Conservation (phyloP, 92 coral and sea anemone species). For the Parazoanthus atlanticus region DNA sequence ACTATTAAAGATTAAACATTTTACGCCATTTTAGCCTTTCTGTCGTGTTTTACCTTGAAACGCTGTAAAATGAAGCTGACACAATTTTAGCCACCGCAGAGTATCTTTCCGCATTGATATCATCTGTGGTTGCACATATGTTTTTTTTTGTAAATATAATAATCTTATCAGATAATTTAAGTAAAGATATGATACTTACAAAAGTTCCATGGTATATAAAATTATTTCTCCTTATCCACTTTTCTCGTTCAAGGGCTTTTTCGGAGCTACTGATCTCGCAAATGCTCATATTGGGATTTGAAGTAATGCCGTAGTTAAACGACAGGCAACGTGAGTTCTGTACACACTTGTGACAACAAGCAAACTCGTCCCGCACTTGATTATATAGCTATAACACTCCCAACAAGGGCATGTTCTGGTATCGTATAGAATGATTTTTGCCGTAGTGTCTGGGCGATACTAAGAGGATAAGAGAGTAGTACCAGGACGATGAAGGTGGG, state of each 20-base stretch:
- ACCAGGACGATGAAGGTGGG: background rate
- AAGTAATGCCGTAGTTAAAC: slow-evolving; percentile 6
- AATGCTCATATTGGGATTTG: background rate
- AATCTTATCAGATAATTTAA: too few species aligned
- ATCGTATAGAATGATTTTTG: slow-evolving; percentile 6
- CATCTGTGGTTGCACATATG: too few species aligned
- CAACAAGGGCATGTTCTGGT: slow-evolving; percentile 1
- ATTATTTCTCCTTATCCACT: background rate
- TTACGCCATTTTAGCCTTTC: too few species aligned
- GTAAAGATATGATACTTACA: too few species aligned
- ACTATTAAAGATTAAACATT: too few species aligned
- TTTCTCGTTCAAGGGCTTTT: background rate
- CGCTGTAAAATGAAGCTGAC: too few species aligned
- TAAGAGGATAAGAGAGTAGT: background rate
- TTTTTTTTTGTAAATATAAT: too few species aligned
- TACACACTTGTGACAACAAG: slow-evolving; percentile 23
- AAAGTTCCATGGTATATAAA: slow-evolving; percentile 9
- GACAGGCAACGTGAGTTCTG: slow-evolving; percentile 14
- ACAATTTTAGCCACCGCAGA: too few species aligned
- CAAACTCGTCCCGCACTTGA: slow-evolving; percentile 15
- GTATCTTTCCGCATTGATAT: too few species aligned
- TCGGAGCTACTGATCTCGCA: slow-evolving; percentile 34
- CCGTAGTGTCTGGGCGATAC: background rate
- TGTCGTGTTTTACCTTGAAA: too few species aligned
- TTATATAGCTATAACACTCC: slow-evolving; percentile 19